Base-by-base conservation (phyloP, 2,797 vertebrate species). In the Platyrinchus mystaceus region DNA sequence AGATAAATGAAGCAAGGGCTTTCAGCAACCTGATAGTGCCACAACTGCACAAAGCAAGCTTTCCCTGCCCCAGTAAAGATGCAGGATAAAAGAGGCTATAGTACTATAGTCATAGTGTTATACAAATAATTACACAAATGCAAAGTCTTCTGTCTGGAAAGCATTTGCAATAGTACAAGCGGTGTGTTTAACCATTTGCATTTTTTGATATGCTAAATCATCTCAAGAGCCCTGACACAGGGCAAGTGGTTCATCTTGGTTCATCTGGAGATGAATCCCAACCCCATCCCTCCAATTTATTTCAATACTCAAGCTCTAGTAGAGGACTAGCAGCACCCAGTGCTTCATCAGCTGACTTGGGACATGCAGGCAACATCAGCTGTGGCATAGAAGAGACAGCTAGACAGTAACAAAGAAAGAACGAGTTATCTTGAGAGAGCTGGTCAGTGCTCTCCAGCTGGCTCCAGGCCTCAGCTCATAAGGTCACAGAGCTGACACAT, bases 401-500 rank as follows among this genome's bases (percentile, higher is more conserved):
- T 32, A 0, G 1, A 30, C 22, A 63, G 32, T 36, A 69, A 88
- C 53, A 91, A 82, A 75, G 85, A 5, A n/a, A 94, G 79, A 36
- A 26, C 1, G 5, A 77, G 37, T 67, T 80, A 24, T 56, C 90
- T 76, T 20, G 16, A 89, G 47, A 2, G 4, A 84, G 77, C 56
- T 52, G 34, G 23, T 37, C 70, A 7, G 4, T 36, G 73, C 60
- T 68, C 44, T 69, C 64, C 70, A 78, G 17, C 59, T 87, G 91
- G 88, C 92, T 80, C 36, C 6, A 7, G 73, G 91, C 62, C 62
- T 69, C 71, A 52, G 70, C 76, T 84, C 62, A 47, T 85, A 94
- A 96, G 80, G 91, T 95, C 90, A 95, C 66, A 66, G 43, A 85
- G 87, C 84, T 94, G 89, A 89, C 89, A 67, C 44, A 83, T 77